Evolutionary conservation across 2,888 invertebrate genomes (phyloP), one percentile per base, ranked within the genome.

Genomic region (Eristalis pertinax): DNA sequence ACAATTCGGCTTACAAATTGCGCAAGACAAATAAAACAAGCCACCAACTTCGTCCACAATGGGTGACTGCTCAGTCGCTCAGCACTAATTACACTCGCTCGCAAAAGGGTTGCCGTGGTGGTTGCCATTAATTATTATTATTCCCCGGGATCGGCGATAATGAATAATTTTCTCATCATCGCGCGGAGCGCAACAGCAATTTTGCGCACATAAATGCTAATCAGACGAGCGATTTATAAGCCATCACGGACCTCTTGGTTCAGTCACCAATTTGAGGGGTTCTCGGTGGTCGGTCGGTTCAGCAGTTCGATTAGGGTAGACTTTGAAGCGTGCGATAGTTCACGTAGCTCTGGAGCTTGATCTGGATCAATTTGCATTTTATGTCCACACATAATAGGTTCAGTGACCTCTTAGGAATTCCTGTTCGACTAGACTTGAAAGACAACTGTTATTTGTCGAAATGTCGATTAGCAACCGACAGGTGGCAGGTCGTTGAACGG

Each of bases 351-450:
- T n/a, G 1, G 22, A 38, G 56, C 19, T 5, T 19, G 50, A 19
- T 50, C 8, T 19, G 19, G 50, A 50, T 15, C 56, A 5, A 58
- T 69, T 70, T 70, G n/a, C 58, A 70, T 58, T 38, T 72, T 29
- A 63, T 69, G 29, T 22, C 1, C 19, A 19, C 8, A 8, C 19
- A 8, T 19, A 50, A 41, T 15, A 43, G 29, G 72, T 73, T 73
- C 72, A 73, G 43, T 63, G 72, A 73, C 63, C 72, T 63, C 63
- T 73, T 7, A 1, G 19, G 29, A 73, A 73, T 43, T 29, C 11
- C 7, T 10, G 50, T 19, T 19, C n/a, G 19, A 50, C n/a, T 8
- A 50, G 50, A 19, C 43, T 43, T 4, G 43, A 15, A 41, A 32
- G 32, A 32, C 32, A 15, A 41, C 15, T 4, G 13, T 41, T 41